Evolutionary conservation across 2,888 invertebrate genomes (phyloP), one percentile per base, ranked within the genome.

Genomic region (Lasioglossum leucozonium): DNA sequence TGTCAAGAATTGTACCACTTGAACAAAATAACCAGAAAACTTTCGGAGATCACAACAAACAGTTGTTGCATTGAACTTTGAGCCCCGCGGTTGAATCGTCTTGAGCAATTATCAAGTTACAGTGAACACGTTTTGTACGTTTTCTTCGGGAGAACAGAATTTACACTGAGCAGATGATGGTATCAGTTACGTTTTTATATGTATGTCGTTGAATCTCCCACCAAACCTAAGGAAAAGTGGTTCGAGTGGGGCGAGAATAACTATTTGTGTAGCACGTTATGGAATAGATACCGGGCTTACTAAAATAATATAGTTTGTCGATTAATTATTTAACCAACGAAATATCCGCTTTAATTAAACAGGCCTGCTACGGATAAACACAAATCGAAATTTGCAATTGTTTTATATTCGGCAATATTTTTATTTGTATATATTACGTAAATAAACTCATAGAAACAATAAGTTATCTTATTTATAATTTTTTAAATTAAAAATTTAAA

Each of bases 131-230:
- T 62, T 81, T 82, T 65, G 62, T 55, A 34, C 30, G 65, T 76
- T 74, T 78, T 51, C 65, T 30, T 62, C 13, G 26, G 40, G 76
- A 72, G 55, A 79, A 79, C 77, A 65, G 84, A 76, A 86, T 81
- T 80, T 76, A 18, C 58, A 86, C 81, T 86, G 77, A 79, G 65
- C 51, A 77, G 72, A 79, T 72, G 77, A 77, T 65, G 71, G 72
- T 77, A 84, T 80, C 74, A 73, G 72, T 47, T 81, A 82, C 42
- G 84, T 81, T 86, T 91, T 89, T 90, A 89, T 91, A 91, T 86
- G 67, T 91, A 91, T 86, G 67, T 80, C 75, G 69, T 26, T 42
- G 73, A 18, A 51, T 67, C 82, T 81, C 76, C 72, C 77, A 65
- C 80, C 84, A 80, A 69, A 69, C 55, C 10, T 55, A 26, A 30